A percentile compares a stretch with the other conserved stretches of the same genome.
Conservation (phyloP, 2,888 invertebrate genomes). For the Physocephala rufipes region DNA sequence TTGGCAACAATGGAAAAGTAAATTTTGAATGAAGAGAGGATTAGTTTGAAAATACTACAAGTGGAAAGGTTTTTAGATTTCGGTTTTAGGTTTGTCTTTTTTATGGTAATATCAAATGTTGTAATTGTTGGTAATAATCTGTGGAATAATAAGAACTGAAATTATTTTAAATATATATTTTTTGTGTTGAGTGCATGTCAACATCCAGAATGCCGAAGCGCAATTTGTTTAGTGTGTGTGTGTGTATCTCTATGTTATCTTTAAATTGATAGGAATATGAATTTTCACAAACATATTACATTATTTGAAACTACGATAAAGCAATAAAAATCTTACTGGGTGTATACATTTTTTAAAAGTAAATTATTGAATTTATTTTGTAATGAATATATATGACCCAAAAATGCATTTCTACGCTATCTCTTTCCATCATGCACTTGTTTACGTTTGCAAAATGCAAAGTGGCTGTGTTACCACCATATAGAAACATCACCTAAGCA, state of each 20-base stretch:
- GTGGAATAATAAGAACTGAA: not conserved
- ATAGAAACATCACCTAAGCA: too few species aligned
- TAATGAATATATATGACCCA: slow-evolving; percentile 42
- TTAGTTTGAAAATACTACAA: slow-evolving; percentile 18
- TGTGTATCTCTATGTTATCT: too few species aligned
- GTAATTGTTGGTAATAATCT: slow-evolving; percentile 5
- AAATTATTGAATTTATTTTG: slow-evolving; percentile 28
- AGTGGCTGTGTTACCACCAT: slow-evolving; percentile 25
- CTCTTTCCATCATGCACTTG: slow-evolving; percentile 50
- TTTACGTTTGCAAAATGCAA: slow-evolving; percentile 48
- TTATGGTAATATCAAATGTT: slow-evolving; percentile 1
- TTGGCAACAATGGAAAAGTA: too few species aligned
- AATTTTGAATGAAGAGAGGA: slow-evolving; percentile 3
- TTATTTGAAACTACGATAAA: not conserved
- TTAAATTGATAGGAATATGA: too few species aligned
- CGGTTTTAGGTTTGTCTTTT: not conserved
- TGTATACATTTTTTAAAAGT: slow-evolving; percentile 19
- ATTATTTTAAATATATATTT: not conserved
- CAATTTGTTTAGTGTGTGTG: slow-evolving; percentile 1
- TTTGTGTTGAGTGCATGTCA: not conserved
- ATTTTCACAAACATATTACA: too few species aligned
- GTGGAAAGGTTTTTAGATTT: not conserved
- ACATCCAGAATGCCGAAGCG: not conserved
- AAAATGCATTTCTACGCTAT: slow-evolving; percentile 46
- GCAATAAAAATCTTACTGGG: not conserved